Evolutionary conservation across 2,888 invertebrate genomes (phyloP).

Genomic region (Keiferia lycopersicella): DNA sequence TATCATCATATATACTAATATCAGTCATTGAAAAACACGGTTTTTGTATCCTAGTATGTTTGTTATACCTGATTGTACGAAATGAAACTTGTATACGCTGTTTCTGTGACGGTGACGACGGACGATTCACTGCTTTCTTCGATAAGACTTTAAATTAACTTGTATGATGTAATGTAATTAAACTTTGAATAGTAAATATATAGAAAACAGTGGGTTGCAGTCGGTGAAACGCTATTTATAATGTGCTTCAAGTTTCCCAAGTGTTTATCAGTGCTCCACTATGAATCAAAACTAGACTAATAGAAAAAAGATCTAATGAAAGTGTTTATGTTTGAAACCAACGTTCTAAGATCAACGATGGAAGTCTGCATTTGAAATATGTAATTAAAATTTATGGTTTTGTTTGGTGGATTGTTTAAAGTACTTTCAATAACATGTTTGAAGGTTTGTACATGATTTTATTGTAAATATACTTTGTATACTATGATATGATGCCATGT

Average conservation of each 20-base stretch:
- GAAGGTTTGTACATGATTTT: too few species aligned
- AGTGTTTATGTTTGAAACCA: too few species aligned
- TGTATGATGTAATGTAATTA: conserved; percentile 9
- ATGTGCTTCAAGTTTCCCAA: neutral
- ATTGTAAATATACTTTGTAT: too few species aligned
- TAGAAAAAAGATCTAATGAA: neutral
- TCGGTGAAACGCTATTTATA: conserved; percentile 6
- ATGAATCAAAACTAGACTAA: neutral
- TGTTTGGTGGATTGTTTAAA: too few species aligned
- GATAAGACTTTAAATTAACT: neutral
- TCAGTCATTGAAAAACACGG: too few species aligned
- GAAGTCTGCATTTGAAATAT: too few species aligned
- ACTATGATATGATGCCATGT: too few species aligned
- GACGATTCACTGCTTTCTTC: conserved; percentile 3
- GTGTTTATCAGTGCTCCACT: neutral
- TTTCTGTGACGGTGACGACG: neutral
- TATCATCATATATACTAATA: too few species aligned
- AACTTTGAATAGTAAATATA: neutral
- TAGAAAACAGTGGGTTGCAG: conserved; percentile 1
- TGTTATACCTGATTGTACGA: neutral
- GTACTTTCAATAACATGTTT: too few species aligned
- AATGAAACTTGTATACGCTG: neutral
- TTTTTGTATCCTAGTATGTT: too few species aligned
- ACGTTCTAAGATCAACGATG: too few species aligned
- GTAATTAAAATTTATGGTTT: too few species aligned